These are phyloP conservation scores for Podarcis muralis DNA, from an alignment of 2,113 vertebrate species.

Conservation along the genomic window DNA sequence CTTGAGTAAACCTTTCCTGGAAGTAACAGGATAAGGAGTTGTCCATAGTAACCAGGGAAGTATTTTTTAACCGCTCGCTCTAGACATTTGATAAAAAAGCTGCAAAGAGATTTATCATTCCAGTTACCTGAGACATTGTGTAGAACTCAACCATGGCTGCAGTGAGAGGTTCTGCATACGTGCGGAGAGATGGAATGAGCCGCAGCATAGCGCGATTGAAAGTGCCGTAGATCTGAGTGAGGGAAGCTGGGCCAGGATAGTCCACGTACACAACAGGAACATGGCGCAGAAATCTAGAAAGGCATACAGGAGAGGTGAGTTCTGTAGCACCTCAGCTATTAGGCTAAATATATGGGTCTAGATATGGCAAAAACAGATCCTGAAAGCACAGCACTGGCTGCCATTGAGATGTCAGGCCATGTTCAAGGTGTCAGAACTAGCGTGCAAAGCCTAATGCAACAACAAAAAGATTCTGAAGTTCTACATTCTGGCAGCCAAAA, in stretches of 20 bases:
- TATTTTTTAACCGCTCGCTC: neutral
- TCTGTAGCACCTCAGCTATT: too few relatives aligned
- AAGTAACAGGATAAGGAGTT: neutral
- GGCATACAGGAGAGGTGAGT: neutral
- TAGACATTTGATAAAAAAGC: neutral
- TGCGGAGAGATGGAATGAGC: slow-evolving; percentile 93
- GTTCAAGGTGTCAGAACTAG: neutral
- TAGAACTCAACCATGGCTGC: slow-evolving; percentile 99
- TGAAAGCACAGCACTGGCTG: too few relatives aligned
- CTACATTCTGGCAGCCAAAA: neutral
- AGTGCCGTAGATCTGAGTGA: slow-evolving; percentile 98
- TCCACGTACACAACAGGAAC: slow-evolving; percentile 98
- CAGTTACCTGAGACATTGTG: slow-evolving; percentile 95
- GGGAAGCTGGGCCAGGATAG: slow-evolving; percentile 95
- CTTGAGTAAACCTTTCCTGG: slow-evolving; percentile 97
- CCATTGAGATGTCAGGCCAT: neutral
- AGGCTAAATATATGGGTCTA: neutral
- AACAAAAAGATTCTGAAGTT: neutral
- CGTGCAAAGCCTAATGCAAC: neutral
- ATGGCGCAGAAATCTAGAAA: slow-evolving; percentile 89
- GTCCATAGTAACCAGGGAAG: neutral
- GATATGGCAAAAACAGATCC: neutral
- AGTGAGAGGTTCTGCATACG: slow-evolving; percentile 94
- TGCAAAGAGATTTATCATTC: neutral
- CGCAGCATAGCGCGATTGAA: slow-evolving; percentile 98